phyloP scores from a whole-genome alignment of 2,113 vertebrate species.

The Brachyhypopomus occidentalis region DNA sequence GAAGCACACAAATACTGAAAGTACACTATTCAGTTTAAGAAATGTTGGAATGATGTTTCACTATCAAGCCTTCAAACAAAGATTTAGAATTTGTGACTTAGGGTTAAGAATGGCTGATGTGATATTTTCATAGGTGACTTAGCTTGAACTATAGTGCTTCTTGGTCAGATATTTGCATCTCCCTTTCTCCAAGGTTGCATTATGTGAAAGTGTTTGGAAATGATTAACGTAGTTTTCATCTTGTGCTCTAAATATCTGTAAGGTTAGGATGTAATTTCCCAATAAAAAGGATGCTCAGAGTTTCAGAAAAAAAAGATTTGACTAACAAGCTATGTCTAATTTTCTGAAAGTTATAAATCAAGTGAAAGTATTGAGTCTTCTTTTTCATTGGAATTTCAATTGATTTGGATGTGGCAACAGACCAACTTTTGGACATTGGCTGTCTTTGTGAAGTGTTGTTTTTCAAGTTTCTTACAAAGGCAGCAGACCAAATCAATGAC shows the following conservation, averaged over 20 bases:
- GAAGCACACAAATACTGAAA: too few relatives aligned
- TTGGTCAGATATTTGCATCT: too few relatives aligned
- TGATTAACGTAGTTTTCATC: slow-evolving; percentile 2
- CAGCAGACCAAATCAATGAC: background rate
- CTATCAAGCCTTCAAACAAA: too few relatives aligned
- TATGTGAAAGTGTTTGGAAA: background rate
- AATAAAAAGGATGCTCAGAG: too few relatives aligned
- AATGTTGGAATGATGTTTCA: too few relatives aligned
- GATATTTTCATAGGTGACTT: too few relatives aligned
- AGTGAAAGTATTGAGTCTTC: background rate
- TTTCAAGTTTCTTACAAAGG: background rate
- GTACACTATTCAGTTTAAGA: too few relatives aligned
- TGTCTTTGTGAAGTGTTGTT: background rate
- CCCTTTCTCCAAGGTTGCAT: background rate
- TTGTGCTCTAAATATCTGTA: background rate
- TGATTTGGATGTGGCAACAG: background rate
- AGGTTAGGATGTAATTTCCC: too few relatives aligned
- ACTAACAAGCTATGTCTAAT: background rate
- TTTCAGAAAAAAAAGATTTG: background rate
- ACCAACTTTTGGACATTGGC: background rate
- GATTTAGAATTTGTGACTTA: too few relatives aligned
- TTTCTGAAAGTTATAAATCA: background rate
- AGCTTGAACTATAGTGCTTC: too few relatives aligned
- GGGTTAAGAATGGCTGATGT: too few relatives aligned
- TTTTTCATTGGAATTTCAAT: background rate